These are phyloP conservation scores for Neodon shergylaensis DNA, from an alignment of 2,113 vertebrate genomes.

Conservation along the genomic window DNA sequence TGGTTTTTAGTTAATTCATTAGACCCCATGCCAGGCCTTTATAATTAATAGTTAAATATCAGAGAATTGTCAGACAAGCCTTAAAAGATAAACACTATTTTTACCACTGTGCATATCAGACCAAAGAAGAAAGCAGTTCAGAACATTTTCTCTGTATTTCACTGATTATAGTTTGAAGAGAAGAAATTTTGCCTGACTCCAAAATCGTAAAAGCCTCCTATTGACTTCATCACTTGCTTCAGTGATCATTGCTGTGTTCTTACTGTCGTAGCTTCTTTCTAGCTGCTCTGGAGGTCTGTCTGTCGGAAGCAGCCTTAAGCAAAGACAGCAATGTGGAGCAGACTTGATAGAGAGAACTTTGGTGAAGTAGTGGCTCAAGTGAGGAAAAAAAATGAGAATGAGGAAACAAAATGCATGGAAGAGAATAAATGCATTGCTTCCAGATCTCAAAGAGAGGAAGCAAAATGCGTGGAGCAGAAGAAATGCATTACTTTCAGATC, in stretches of 20 bases:
- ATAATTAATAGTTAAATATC: conserved; percentile 9
- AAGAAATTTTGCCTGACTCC: conserved; percentile 21
- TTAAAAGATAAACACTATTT: conserved; percentile 14
- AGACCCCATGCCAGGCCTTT: neutral
- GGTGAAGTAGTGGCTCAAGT: neutral
- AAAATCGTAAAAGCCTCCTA: neutral
- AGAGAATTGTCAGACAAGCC: neutral
- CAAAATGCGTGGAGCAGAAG: neutral
- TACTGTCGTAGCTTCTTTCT: neutral
- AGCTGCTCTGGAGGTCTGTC: neutral
- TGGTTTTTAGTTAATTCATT: conserved; percentile 18
- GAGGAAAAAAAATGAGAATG: neutral
- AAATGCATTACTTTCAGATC: neutral
- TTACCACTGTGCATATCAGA: neutral
- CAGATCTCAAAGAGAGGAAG: neutral
- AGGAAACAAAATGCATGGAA: neutral
- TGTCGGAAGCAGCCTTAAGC: neutral
- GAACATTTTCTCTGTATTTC: neutral
- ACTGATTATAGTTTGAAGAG: conserved; percentile 43
- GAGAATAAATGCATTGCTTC: neutral
- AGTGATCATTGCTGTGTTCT: neutral
- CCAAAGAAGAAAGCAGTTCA: neutral
- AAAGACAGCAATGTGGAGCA: neutral
- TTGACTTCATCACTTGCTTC: conserved; percentile 9
- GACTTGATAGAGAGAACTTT: neutral